These are phyloP conservation scores for Periplaneta americana DNA, from an alignment of 1,140 invertebrate genomes.

Conservation along the genomic window DNA sequence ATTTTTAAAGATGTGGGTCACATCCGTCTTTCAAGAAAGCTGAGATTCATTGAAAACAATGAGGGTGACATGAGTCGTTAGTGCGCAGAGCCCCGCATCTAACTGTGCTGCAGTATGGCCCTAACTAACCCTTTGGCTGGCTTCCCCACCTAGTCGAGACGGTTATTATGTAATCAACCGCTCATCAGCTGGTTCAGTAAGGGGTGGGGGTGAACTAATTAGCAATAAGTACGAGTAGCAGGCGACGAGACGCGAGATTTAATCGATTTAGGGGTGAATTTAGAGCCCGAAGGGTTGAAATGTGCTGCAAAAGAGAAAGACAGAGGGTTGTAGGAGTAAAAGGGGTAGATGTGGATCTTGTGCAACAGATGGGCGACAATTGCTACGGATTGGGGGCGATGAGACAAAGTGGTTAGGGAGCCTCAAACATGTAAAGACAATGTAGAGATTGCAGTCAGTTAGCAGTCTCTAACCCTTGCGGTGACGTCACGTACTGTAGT, in stretches of 20 bases:
- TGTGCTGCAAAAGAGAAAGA: neutral
- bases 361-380: neutral
- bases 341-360: neutral
- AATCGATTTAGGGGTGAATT: neutral
- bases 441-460: neutral
- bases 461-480: too few species aligned
- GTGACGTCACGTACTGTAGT: too few species aligned
- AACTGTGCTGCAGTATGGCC: neutral
- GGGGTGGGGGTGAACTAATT: neutral
- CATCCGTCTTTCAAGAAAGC: too few species aligned
- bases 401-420: neutral
- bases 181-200: neutral
- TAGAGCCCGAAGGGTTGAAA: neutral
- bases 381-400: neutral
- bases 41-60: too few species aligned
- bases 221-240: neutral
- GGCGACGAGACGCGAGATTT: neutral
- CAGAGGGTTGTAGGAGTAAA: neutral
- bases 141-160: neutral
- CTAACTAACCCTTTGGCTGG: neutral
- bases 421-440: neutral
- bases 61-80: neutral
- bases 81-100: neutral
- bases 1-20: too few species aligned
- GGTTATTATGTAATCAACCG: neutral